Evolutionary conservation across 2,113 vertebrate species (phyloP).

Genomic region (Ptychochromis oligacanthus): DNA sequence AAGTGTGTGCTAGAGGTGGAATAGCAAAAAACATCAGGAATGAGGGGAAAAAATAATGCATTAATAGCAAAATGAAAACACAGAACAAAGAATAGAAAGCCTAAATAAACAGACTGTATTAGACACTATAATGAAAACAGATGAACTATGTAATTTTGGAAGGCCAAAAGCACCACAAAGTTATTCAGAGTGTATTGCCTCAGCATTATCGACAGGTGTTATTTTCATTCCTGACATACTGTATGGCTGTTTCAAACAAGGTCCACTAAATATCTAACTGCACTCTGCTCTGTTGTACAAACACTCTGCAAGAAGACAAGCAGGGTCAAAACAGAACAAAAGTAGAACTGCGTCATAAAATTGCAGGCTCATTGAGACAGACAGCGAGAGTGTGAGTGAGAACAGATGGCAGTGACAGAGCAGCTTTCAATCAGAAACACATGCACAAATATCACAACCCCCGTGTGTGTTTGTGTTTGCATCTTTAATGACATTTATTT

Average conservation of each 20-base stretch:
- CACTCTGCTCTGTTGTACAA: slow-evolving; percentile 2
- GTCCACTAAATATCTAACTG: not conserved
- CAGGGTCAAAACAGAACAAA: not conserved
- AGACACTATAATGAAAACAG: not conserved
- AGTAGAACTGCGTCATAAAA: not conserved
- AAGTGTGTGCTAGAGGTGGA: not conserved
- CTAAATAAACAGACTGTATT: slow-evolving; percentile 20
- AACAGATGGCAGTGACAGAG: slow-evolving; percentile 33
- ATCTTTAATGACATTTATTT: slow-evolving; percentile 9
- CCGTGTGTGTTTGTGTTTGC: not conserved
- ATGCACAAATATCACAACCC: not conserved
- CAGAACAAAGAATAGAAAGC: slow-evolving; percentile 15
- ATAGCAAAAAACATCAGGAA: not conserved
- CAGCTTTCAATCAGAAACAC: slow-evolving; percentile 1
- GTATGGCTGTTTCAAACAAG: not conserved
- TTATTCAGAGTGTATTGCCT: not conserved
- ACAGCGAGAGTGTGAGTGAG: not conserved
- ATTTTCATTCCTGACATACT: slow-evolving; percentile 26
- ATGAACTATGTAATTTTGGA: not conserved
- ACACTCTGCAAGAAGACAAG: not conserved
- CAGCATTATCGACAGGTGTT: not conserved
- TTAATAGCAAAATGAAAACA: slow-evolving; percentile 16
- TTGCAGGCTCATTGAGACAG: not conserved
- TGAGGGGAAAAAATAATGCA: not conserved
- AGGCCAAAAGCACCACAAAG: not conserved